Base-by-base conservation (phyloP, 2,113 vertebrate genomes). In the Hystrix cristata region DNA sequence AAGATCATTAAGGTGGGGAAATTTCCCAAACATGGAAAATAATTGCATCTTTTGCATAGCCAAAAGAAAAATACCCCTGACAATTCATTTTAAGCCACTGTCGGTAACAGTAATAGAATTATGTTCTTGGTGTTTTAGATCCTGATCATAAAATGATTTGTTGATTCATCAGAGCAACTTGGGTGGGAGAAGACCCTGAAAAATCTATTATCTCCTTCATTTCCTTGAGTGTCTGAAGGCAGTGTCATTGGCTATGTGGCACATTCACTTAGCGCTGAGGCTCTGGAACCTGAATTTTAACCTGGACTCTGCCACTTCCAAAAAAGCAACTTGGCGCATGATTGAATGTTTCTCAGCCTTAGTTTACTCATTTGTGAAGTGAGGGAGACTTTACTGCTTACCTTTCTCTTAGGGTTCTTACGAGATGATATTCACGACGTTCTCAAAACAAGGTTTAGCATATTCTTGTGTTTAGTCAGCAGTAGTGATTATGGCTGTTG, bases 111-210 rank as follows among this genome's bases (percentile, higher is more conserved):
- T 88, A 69, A 72, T 34, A 90, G 84, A 92, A 71, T 55, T 23
- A 43, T 65, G 21, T 82, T 51, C 23, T 92, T 92, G 5, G 43
- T 89, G 19, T 72, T 94, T 91, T 88, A 81, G 76, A 79, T 65
- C 14, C 48, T 72, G n/a, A 27, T 69, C 62, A 6, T 79, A 69
- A 94, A 89, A 59, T 74, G 48, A 29, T 43, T 84, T 76, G 19
- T 79, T 83, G 69, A 51, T 78, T 72, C 46, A 89, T 18, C 5
- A 69, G 5, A 83, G 46, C 12, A 80, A n/a, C 1, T 25, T 10
- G 29, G 16, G 34, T 90, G 38, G 15, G 60, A 19, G 59, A 87
- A 23, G 27, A 46, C 19, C 0, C 0, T 74, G 71, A 64, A 65
- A 81, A 62, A 34, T 62, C 43, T 34, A 34, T 14, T 23, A 5